Percentiles rank a stretch among this genome's conserved stretches.
These are phyloP conservation scores for Alethe castanea DNA, from an alignment of 2,113 vertebrate genomes.

Conservation along the genomic window DNA sequence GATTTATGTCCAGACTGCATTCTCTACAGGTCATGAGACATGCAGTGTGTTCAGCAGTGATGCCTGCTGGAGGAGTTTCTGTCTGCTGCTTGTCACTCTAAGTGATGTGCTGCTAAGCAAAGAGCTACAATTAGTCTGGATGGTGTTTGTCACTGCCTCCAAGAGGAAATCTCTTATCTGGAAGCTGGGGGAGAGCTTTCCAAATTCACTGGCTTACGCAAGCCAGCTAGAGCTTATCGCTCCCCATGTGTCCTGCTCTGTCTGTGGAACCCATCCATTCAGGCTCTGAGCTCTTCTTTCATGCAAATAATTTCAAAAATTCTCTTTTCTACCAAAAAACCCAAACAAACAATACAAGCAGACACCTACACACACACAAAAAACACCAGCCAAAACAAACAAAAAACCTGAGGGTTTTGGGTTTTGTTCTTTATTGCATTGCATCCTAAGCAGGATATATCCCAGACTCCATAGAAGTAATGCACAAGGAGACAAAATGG, in stretches of 20 bases:
- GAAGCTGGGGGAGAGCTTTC: constrained; percentile 29
- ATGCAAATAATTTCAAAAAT: background rate
- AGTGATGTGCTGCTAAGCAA: constrained; percentile 23
- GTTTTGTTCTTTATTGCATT: background rate
- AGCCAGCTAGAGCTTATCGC: background rate
- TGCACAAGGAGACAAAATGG: background rate
- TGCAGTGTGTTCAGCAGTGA: background rate
- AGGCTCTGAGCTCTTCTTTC: background rate
- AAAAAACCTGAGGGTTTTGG: background rate
- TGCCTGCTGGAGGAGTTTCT: constrained; percentile 12
- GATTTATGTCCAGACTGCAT: background rate
- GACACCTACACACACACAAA: background rate
- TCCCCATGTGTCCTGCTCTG: background rate
- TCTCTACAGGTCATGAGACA: background rate
- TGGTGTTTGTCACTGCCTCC: background rate
- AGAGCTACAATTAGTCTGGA: background rate
- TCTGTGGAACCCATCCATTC: background rate
- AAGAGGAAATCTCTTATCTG: constrained; percentile 23
- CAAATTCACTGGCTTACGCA: background rate
- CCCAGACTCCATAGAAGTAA: background rate
- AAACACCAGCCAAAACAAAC: background rate
- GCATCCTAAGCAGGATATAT: background rate
- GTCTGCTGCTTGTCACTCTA: background rate
- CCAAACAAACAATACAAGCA: background rate
- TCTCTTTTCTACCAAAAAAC: background rate